phyloP scores from a whole-genome alignment of 2,113 vertebrate species.

The Python bivittatus region DNA sequence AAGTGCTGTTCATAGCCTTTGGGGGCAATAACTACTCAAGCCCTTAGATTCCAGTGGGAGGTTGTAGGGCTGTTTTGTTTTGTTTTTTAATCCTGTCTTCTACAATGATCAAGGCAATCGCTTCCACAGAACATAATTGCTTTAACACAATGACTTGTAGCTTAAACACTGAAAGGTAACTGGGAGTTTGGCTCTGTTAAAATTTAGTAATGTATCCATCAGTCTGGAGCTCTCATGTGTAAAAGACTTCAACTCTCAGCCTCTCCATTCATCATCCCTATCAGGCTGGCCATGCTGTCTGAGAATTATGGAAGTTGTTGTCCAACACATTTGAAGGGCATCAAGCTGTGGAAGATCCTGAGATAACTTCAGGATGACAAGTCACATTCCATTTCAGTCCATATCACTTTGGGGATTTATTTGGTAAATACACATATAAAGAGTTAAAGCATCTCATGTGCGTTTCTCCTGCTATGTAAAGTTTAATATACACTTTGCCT shows the following conservation, averaged over 20 bases:
- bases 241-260: background rate
- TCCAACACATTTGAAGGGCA: background rate
- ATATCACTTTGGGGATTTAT: background rate
- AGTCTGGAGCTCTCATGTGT: background rate
- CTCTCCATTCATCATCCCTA: background rate
- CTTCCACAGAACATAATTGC: constrained; percentile 20
- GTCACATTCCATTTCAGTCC: background rate
- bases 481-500: background rate
- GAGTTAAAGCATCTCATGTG: background rate
- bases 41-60: constrained; percentile 3
- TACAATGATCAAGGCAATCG: constrained; percentile 4
- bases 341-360: background rate
- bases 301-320: background rate
- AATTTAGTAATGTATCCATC: background rate
- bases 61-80: background rate
- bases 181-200: background rate
- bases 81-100: constrained; percentile 15
- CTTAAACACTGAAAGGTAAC: background rate
- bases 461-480: background rate
- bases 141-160: constrained; percentile 18
- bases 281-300: background rate
- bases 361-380: background rate
- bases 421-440: background rate
- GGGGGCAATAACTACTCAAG: constrained; percentile 19
- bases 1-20: constrained; percentile 15